Base-by-base conservation (phyloP, 1,140 invertebrate species). In the Paracyclopina nana region DNA sequence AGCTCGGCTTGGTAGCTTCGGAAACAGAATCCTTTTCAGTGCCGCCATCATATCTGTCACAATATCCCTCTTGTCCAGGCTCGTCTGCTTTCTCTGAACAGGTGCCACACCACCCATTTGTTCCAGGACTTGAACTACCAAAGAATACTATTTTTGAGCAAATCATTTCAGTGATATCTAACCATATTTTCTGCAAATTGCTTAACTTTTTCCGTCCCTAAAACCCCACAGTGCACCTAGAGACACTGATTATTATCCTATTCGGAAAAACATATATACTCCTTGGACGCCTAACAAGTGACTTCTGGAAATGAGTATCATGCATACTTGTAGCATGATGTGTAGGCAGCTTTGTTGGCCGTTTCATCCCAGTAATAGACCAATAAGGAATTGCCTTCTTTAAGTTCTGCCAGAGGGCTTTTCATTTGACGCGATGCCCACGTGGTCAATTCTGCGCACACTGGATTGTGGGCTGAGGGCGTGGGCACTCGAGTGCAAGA, bases 51-150 rank as follows among this genome's bases (percentile, higher is more conserved):
- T 28, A 48, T 16, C 14, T 20, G 25, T 48, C 45, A 29, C 45
- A 48, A 18, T 48, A 48, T 31, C 45, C 45, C 18, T 28, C 25
- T 48, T 48, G 20, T 4, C 45, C 45, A 4, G 45, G 45, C n/a
- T 48, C 30, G 9, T 16, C n/a, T 16, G 14, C 20, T 26, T 28
- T 28, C 25, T 11, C 8, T 26, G 18, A 25, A 30, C 45, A 48
- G 4, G 45, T 48, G n/a, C 20, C 16, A 48, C 45, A 48, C 45
- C 45, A 48, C 16, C 45, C 45, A 30, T 42, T n/a, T 22, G 14
- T 22, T 22, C 20, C 20, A 22, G 40, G 40, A 42, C 8, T 14
- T 9, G 6, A 6, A 6, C 9, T 16, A 30, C 16, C 22, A 28
- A 22, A 29, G 28, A 29, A 28, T 29, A 3, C 8, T 3, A 2